Percentiles rank a stretch among this genome's conserved stretches.
phyloP scores from a whole-genome alignment of 1,140 invertebrate species.

The Gryllus bimaculatus region DNA sequence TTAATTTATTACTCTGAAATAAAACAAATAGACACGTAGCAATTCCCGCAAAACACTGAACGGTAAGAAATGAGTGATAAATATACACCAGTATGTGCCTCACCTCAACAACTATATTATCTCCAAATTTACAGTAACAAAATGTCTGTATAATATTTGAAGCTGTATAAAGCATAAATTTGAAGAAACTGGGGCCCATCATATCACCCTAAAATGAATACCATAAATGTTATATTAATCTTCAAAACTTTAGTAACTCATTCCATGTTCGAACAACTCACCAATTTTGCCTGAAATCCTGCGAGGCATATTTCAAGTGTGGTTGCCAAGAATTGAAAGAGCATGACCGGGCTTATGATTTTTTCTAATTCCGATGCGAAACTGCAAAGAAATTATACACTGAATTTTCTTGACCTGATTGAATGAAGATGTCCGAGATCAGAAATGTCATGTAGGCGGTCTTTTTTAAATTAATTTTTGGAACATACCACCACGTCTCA shows the following conservation, averaged over 20 bases:
- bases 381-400: neutral
- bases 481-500: too few relatives aligned
- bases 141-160: neutral
- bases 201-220: neutral
- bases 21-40: neutral
- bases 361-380: neutral
- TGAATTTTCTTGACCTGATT: too few relatives aligned
- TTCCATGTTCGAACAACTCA: neutral
- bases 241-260: too few relatives aligned
- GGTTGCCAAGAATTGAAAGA: neutral
- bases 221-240: neutral
- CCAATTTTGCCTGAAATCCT: neutral
- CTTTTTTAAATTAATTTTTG: too few relatives aligned
- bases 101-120: neutral
- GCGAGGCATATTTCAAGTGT: neutral
- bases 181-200: neutral
- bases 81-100: neutral
- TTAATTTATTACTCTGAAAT: conserved; percentile 2
- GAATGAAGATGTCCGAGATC: too few relatives aligned
- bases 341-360: neutral
- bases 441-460: too few relatives aligned
- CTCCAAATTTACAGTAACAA: neutral
- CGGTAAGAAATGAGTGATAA: too few relatives aligned
- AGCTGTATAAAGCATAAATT: neutral
- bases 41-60: too few relatives aligned